Base-by-base conservation (phyloP, 2,797 vertebrate species). In the Periparus ater region DNA sequence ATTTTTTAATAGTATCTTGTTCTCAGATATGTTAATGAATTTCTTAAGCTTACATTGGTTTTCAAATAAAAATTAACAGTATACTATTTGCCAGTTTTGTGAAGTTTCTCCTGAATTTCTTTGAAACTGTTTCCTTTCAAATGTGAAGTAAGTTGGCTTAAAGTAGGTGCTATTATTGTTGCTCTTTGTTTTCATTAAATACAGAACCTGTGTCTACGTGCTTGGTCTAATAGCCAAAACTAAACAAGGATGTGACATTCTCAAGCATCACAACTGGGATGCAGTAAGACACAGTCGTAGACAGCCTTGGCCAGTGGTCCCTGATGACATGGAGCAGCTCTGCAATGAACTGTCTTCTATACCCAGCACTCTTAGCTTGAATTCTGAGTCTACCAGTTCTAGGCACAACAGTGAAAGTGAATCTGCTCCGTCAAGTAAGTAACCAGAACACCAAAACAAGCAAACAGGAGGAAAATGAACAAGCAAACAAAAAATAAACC, bases 331-430 rank as follows among this genome's bases (percentile, higher is more conserved):
- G 57, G 99, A 99, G 44, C 98, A 99, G 48, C 98, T 98, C 82
- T 98, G 98, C 96, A 98, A 98, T 78, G 99, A 99, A 92, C 98
- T 99, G 16, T 99, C 99, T 34, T 99, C 99, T 16, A 98, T 99
- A 62, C 99, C 99, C 23, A 99, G 99, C 96, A 99, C 99, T 13
- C 98, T 99, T 58, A 99, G 99, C 95, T 98, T 99, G 89, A 99
- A 99, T 97, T 99, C 99, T 2, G 99, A 99, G 95, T 99, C 99
- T 79, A 99, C 99, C 87, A 98, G 99, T 98, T 99, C 99, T 25
- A 98, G 99, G 71, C 99, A 99, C 97, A 99, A 99, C 97, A 99
- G 99, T 47, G 99, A 99, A 97, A 99, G 99, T 13, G 99, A 99
- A 96, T 99, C 99, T 81, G 97, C 97, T 17, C 99, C 99, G 29